Conservation (phyloP, 1,140 invertebrate genomes). For the Drosophila nikananu region DNA sequence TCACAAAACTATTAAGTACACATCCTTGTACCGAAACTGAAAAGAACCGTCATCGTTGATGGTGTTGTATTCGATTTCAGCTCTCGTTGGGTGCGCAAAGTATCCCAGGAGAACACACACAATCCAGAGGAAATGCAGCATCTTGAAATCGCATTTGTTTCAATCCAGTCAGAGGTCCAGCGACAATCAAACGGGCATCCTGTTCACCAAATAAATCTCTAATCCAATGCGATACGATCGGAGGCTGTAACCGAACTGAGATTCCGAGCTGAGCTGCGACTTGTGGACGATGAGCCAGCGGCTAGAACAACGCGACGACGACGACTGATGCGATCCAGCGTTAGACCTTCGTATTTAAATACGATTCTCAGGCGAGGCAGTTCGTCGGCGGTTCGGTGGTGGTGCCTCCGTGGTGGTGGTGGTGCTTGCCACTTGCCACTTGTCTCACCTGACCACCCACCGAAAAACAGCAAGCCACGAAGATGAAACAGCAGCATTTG, state of each 20-base stretch:
- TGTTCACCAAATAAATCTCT: conserved; percentile 14
- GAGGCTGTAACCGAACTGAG: conserved; percentile 11
- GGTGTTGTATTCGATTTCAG: conserved; percentile 86
- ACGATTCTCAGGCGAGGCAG: conserved; percentile 79
- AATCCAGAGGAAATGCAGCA: conserved; percentile 44
- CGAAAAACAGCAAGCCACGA: conserved; percentile 66
- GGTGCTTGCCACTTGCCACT: conserved; percentile 59
- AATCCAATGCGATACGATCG: conserved; percentile 1
- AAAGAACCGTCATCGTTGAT: conserved; percentile 89
- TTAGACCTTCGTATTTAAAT: conserved; percentile 84
- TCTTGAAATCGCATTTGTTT: conserved; percentile 50
- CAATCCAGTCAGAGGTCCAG: conserved; percentile 1
- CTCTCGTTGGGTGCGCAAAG: conserved; percentile 39
- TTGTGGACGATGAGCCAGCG: conserved; percentile 33
- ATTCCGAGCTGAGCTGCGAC: conserved; percentile 9
- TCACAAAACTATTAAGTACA: neutral
- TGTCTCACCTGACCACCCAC: conserved; percentile 84
- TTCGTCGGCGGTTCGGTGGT: conserved; percentile 61
- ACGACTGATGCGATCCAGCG: conserved; percentile 79
- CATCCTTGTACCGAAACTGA: conserved; percentile 86
- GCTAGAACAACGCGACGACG: conserved; percentile 77
- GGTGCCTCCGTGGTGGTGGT: conserved; percentile 9
- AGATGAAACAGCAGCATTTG: conserved; percentile 78
- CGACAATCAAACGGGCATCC: conserved; percentile 49
- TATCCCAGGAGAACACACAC: conserved; percentile 42